phyloP scores from a whole-genome alignment of 2,888 invertebrate species.

The Lymantria dispar region DNA sequence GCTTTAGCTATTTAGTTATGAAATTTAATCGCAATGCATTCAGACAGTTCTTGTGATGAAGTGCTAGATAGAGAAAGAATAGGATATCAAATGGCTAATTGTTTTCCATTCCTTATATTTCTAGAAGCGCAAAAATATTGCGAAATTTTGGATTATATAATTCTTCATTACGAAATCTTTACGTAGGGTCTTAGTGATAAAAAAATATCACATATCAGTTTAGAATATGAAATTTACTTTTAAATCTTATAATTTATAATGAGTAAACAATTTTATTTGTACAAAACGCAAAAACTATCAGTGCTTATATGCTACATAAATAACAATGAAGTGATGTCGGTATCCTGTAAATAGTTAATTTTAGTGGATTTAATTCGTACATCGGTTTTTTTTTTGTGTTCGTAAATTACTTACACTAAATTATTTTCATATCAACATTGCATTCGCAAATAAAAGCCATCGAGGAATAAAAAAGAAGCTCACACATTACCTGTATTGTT shows the following conservation, averaged over 20 bases:
- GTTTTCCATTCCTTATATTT: too few species aligned
- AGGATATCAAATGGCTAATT: too few species aligned
- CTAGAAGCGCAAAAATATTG: too few species aligned
- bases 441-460: slow-evolving; percentile 49
- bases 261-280: slow-evolving; percentile 58
- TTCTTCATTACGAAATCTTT: background rate
- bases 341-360: slow-evolving; percentile 51
- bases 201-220: slow-evolving; percentile 73
- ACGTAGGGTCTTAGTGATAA: slow-evolving; percentile 52
- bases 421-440: slow-evolving; percentile 27
- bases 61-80: too few species aligned
- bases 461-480: slow-evolving; percentile 67
- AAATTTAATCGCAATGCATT: too few species aligned
- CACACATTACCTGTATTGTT: slow-evolving; percentile 76
- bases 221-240: slow-evolving; percentile 69
- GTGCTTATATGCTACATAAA: slow-evolving; percentile 71
- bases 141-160: too few species aligned
- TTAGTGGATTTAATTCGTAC: slow-evolving; percentile 36
- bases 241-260: slow-evolving; percentile 59
- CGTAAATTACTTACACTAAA: slow-evolving; percentile 27
- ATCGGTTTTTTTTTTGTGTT: slow-evolving; percentile 18
- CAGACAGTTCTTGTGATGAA: too few species aligned
- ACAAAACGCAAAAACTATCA: slow-evolving; percentile 62
- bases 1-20: too few species aligned
- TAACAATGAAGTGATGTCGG: slow-evolving; percentile 56